These are phyloP conservation scores for Morone chrysops DNA, from an alignment of 2,113 vertebrate genomes.

Conservation along the genomic window DNA sequence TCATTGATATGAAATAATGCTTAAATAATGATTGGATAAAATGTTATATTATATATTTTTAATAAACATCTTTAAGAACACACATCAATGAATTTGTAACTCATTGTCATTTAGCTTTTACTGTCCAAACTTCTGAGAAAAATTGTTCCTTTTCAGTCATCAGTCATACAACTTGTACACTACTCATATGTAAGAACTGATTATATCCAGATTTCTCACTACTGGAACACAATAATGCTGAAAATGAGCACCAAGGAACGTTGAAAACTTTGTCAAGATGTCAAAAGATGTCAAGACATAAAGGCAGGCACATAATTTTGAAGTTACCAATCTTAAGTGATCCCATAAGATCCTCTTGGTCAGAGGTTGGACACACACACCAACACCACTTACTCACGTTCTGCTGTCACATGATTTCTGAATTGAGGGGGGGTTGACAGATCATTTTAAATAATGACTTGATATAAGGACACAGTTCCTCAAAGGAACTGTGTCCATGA, in stretches of 20 bases:
- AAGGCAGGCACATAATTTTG: too few relatives aligned
- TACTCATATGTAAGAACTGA: background rate
- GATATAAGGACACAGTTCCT: too few relatives aligned
- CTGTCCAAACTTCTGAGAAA: background rate
- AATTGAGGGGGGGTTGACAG: constrained; percentile 23
- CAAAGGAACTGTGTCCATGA: constrained; percentile 65
- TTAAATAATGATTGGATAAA: background rate
- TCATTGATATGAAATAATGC: background rate
- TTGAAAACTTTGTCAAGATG: too few relatives aligned
- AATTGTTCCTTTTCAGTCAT: background rate
- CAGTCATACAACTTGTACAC: background rate
- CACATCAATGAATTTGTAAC: background rate
- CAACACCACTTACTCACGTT: background rate
- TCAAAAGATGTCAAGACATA: too few relatives aligned
- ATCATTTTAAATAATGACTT: constrained; percentile 76
- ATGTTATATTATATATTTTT: too few relatives aligned
- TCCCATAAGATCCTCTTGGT: constrained; percentile 3
- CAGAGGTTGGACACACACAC: background rate
- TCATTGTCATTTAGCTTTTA: background rate
- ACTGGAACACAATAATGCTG: too few relatives aligned
- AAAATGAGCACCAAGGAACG: too few relatives aligned
- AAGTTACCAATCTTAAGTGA: background rate
- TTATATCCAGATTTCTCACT: too few relatives aligned
- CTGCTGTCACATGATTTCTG: constrained; percentile 53
- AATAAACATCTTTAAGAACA: background rate